A percentile compares a stretch with the other conserved stretches of the same genome.
phyloP scores from a whole-genome alignment of 2,113 vertebrate species.

The Archocentrus centrarchus region DNA sequence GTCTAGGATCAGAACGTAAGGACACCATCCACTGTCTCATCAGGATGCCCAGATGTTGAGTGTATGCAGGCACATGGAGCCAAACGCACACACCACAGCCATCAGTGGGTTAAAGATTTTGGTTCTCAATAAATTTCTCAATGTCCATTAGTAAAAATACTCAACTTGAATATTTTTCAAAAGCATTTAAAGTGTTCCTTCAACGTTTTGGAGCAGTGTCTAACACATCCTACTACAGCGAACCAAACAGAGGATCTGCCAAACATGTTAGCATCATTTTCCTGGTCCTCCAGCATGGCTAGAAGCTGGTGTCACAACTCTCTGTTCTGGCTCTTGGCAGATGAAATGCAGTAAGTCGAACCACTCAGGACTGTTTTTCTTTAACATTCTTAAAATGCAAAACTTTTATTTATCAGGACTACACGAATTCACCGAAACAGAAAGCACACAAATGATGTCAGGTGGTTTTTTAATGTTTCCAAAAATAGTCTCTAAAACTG shows the following conservation, averaged over 20 bases:
- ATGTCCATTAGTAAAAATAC: not conserved
- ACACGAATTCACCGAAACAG: conserved; percentile 15
- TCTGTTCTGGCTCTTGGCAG: not conserved
- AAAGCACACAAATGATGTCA: conserved; percentile 63
- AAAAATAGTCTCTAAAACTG: conserved; percentile 81
- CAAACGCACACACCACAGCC: fast-evolving
- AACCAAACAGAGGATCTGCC: not conserved
- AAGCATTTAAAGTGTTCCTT: not conserved
- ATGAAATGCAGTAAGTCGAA: not conserved
- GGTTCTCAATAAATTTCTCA: fast-evolving
- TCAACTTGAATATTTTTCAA: not conserved
- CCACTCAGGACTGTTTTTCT: not conserved
- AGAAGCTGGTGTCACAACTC: fast-evolving
- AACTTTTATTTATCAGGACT: not conserved
- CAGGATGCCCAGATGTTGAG: not conserved
- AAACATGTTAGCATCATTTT: fast-evolving
- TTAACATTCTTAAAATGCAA: not conserved
- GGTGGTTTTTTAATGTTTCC: conserved; percentile 78
- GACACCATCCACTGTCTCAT: not conserved
- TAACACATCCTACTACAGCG: not conserved
- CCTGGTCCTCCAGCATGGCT: fast-evolving
- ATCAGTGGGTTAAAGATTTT: not conserved
- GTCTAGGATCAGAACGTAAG: not conserved
- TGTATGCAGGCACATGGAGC: not conserved
- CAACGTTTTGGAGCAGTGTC: not conserved